These are phyloP conservation scores for Nineta flava DNA, from an alignment of 2,888 invertebrate genomes.

Conservation along the genomic window DNA sequence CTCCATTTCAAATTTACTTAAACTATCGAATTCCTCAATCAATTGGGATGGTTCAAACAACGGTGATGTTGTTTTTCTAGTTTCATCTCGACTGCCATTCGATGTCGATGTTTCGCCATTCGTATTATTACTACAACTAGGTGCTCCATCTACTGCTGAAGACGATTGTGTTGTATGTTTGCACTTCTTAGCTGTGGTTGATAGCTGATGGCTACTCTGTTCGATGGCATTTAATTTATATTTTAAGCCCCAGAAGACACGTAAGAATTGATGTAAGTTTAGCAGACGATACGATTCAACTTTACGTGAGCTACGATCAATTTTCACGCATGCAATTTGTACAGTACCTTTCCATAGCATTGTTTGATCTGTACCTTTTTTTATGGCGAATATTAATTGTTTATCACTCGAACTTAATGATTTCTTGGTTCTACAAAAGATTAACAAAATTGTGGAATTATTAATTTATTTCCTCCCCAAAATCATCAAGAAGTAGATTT, in stretches of 20 bases:
- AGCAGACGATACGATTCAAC: conserved; percentile 42
- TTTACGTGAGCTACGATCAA: conserved; percentile 33
- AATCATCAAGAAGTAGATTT: too few relatives aligned
- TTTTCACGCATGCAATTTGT: conserved; percentile 44
- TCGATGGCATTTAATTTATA: conserved; percentile 27
- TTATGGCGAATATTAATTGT: conserved; percentile 45
- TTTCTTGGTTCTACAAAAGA: conserved; percentile 35
- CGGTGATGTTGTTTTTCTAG: background rate
- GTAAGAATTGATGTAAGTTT: conserved; percentile 45
- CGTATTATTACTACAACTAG: background rate
- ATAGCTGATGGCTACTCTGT: conserved; percentile 15
- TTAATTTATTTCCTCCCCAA: background rate
- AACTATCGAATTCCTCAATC: conserved; percentile 1
- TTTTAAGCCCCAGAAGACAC: conserved; percentile 38
- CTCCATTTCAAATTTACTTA: conserved; percentile 9
- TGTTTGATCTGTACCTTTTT: conserved; percentile 43
- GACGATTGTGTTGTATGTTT: too few relatives aligned
- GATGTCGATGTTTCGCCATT: background rate
- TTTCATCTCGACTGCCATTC: background rate
- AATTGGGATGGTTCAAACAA: conserved; percentile 22
- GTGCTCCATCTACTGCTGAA: too few relatives aligned
- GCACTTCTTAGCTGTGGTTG: too few relatives aligned
- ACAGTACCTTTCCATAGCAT: conserved; percentile 54
- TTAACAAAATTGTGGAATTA: background rate
- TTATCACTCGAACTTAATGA: conserved; percentile 43